These are phyloP conservation scores for Paramuricea clavata DNA, from an alignment of 92 coral and sea anemone genomes.

Conservation along the genomic window DNA sequence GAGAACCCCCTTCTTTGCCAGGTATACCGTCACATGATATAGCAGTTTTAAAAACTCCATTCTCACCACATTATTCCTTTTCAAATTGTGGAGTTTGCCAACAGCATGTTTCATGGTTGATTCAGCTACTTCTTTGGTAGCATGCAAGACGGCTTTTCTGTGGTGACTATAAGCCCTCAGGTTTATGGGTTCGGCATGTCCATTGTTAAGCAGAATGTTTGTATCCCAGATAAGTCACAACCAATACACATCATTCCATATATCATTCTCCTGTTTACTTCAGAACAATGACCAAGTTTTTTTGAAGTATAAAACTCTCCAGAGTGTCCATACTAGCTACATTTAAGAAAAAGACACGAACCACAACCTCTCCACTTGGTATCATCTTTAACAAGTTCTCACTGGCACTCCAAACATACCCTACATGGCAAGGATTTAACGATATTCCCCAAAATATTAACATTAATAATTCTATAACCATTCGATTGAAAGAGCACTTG, in stretches of 20 bases:
- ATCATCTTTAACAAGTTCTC: constrained; percentile 33
- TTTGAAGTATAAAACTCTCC: constrained; percentile 48
- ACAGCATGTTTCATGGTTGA: constrained; percentile 34
- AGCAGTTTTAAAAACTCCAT: constrained; percentile 12
- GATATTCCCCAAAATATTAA: constrained; percentile 57
- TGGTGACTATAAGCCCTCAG: constrained; percentile 37
- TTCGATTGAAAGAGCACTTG: constrained; percentile 24
- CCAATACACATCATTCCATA: constrained; percentile 59
- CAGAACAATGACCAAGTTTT: constrained; percentile 36
- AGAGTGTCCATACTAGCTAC: constrained; percentile 54
- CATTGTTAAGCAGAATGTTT: constrained; percentile 53
- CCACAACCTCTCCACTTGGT: constrained; percentile 20
- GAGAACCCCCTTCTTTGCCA: constrained; percentile 66
- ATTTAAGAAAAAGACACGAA: constrained; percentile 36
- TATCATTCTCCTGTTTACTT: constrained; percentile 66
- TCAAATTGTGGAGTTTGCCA: neutral
- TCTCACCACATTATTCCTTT: neutral
- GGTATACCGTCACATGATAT: constrained; percentile 53
- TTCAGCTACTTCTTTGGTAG: constrained; percentile 38
- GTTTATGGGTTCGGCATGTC: constrained; percentile 64
- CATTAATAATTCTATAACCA: constrained; percentile 39
- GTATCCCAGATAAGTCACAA: constrained; percentile 30
- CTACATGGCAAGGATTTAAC: constrained; percentile 36
- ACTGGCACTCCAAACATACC: constrained; percentile 50
- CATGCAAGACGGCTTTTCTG: constrained; percentile 35